Conservation (phyloP, 2,888 invertebrate genomes). For the Pheosia tremula region DNA sequence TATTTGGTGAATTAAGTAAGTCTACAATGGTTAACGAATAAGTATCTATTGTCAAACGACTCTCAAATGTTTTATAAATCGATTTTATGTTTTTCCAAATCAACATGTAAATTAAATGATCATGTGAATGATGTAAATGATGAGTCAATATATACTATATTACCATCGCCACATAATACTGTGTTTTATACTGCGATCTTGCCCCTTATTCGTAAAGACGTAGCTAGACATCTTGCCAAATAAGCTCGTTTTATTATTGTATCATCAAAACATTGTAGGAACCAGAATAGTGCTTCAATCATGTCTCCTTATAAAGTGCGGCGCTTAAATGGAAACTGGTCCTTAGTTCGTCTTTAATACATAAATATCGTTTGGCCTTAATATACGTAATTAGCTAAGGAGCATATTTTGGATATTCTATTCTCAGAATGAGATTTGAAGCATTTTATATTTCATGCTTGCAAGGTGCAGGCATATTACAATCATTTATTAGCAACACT, state of each 20-base stretch:
- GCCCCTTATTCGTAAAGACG: neutral
- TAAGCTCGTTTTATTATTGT: constrained; percentile 17
- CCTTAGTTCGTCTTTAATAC: constrained; percentile 34
- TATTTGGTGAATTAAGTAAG: too few relatives aligned
- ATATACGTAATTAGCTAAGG: constrained; percentile 20
- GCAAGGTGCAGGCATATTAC: too few relatives aligned
- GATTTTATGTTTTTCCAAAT: neutral
- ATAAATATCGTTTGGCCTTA: constrained; percentile 33
- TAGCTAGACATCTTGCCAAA: constrained; percentile 4
- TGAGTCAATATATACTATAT: neutral
- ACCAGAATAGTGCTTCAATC: constrained; percentile 26
- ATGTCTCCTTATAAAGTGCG: constrained; percentile 31
- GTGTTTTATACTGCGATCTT: too few relatives aligned
- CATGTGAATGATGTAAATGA: neutral
- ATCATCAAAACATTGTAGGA: constrained; percentile 13
- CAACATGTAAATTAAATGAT: neutral
- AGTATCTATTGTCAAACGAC: too few relatives aligned
- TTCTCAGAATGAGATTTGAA: too few relatives aligned
- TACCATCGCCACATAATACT: neutral
- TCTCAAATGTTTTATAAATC: too few relatives aligned
- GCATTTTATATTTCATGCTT: too few relatives aligned
- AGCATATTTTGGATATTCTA: too few relatives aligned
- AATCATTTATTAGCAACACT: too few relatives aligned
- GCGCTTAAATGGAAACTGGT: constrained; percentile 55
- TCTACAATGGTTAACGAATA: too few relatives aligned